Conservation (phyloP, 2,888 invertebrate species). For the Agonopterix heracliana region DNA sequence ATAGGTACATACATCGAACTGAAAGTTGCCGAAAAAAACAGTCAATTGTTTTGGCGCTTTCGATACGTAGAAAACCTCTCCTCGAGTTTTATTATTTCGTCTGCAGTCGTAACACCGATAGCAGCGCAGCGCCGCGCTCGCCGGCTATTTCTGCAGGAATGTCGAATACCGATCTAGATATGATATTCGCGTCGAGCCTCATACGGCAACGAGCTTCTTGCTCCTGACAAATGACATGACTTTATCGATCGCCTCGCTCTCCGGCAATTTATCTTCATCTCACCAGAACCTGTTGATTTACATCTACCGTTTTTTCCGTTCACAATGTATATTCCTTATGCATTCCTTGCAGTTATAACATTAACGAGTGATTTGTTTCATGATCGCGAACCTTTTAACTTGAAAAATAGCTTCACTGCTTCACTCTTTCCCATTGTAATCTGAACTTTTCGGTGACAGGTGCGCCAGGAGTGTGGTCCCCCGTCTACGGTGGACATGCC, state of each 20-base stretch:
- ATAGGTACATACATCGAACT: too few species aligned
- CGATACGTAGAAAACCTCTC: too few species aligned
- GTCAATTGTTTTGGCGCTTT: too few species aligned
- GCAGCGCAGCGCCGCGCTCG: conserved; percentile 13
- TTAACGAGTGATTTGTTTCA: too few species aligned
- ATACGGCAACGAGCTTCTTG: conserved; percentile 1
- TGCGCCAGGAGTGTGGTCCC: conserved; percentile 61
- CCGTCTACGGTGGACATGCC: conserved; percentile 48
- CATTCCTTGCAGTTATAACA: conserved; percentile 19
- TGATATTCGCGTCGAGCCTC: conserved; percentile 13
- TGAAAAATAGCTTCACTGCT: too few species aligned
- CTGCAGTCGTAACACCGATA: too few species aligned
- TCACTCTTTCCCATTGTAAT: too few species aligned
- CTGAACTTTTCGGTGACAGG: conserved; percentile 27
- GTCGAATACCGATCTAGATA: conserved; percentile 27
- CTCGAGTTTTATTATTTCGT: too few species aligned
- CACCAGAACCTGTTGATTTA: conserved; percentile 27
- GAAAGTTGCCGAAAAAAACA: too few species aligned
- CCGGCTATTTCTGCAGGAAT: conserved; percentile 27
- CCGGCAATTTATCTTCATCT: conserved; percentile 39
- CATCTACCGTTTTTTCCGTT: conserved; percentile 38
- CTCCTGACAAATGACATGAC: conserved; percentile 32
- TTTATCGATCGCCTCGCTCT: conserved; percentile 24
- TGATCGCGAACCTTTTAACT: too few species aligned
- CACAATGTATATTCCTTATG: conserved; percentile 20